Evolutionary conservation across 2,113 vertebrate species (phyloP).

Genomic region (Ciconia maguari): DNA sequence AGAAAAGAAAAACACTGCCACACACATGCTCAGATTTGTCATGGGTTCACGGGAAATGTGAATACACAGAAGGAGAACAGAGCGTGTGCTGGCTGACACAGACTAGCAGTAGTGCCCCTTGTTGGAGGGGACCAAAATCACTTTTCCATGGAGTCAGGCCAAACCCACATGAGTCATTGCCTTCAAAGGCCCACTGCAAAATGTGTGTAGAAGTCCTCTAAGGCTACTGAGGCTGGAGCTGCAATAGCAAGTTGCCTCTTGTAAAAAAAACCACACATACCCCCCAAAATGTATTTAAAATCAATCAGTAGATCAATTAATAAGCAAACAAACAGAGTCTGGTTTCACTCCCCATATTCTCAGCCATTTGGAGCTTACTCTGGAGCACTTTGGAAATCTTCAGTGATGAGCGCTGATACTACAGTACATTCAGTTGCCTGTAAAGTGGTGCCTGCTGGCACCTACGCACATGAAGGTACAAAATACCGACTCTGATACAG

Average conservation of each 20-base stretch:
- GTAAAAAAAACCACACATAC: background rate
- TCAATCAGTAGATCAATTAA: background rate
- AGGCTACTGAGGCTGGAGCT: background rate
- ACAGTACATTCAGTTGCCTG: background rate
- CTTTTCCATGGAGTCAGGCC: conserved; percentile 15
- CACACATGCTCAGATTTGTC: conserved; percentile 44
- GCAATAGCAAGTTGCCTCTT: background rate
- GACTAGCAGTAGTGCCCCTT: background rate
- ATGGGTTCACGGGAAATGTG: background rate
- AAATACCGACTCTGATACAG: background rate
- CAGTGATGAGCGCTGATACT: background rate
- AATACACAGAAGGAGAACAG: background rate
- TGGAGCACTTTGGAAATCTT: background rate
- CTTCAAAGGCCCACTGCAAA: conserved; percentile 35
- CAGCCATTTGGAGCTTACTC: background rate
- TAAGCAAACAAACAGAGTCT: background rate
- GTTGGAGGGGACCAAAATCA: conserved; percentile 18
- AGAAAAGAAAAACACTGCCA: conserved; percentile 51
- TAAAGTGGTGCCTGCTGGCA: background rate
- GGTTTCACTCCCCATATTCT: background rate
- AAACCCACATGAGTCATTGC: conserved; percentile 30
- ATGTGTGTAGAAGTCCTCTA: background rate
- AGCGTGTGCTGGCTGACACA: background rate
- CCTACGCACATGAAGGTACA: background rate
- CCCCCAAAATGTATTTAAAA: background rate